Conservation (phyloP, 1,140 invertebrate genomes). For the Scylla paramamosain region DNA sequence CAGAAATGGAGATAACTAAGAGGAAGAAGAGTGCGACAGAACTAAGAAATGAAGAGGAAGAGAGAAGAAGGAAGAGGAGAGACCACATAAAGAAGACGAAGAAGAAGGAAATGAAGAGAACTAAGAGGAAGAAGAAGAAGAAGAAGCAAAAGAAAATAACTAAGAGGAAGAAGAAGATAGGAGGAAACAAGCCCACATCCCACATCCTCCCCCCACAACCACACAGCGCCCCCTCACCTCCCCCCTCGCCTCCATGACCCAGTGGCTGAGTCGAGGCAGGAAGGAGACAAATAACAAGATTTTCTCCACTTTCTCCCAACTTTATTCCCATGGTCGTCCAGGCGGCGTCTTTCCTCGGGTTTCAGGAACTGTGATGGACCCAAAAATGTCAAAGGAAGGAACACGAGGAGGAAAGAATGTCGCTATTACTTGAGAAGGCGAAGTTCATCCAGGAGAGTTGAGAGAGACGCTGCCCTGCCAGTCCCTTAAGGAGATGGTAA, state of each 20-base stretch:
- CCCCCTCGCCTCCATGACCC: not conserved
- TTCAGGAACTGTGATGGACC: slow-evolving; percentile 38
- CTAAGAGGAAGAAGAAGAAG: not conserved
- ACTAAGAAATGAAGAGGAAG: no score
- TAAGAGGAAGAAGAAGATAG: not conserved
- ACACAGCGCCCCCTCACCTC: not conserved
- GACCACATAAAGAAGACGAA: no score
- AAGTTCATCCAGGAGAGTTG: not conserved
- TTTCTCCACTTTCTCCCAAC: slow-evolving; percentile 53
- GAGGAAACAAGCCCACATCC: not conserved
- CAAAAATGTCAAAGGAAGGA: slow-evolving; percentile 6
- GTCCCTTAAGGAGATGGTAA: no score
- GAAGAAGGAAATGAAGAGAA: not conserved
- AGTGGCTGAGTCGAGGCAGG: slow-evolving; percentile 14
- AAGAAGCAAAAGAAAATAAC: not conserved
- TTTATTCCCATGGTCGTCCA: slow-evolving; percentile 44
- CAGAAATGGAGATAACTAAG: no score
- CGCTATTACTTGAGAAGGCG: not conserved
- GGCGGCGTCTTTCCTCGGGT: slow-evolving; percentile 33
- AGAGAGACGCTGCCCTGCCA: not conserved
- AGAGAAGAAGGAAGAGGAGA: no score
- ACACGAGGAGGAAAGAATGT: not conserved
- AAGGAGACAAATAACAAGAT: slow-evolving; percentile 58
- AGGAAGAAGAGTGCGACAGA: no score
- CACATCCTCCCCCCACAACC: not conserved